phyloP scores from a whole-genome alignment of 2,888 invertebrate species.

The Patella depressa region DNA sequence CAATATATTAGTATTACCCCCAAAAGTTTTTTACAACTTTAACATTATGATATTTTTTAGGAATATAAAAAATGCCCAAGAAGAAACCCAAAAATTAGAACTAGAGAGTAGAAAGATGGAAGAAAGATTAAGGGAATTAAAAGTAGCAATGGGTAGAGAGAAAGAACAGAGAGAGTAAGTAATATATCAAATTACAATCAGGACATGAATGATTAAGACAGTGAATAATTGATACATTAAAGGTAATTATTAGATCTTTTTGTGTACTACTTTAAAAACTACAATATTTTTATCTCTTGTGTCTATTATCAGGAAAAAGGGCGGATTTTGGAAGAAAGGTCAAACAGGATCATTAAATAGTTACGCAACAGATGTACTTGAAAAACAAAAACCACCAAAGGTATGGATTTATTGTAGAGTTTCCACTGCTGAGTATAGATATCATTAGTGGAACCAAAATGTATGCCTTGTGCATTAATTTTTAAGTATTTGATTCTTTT shows the following conservation, averaged over 20 bases:
- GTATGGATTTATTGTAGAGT: not conserved
- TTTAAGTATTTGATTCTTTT: too few species aligned
- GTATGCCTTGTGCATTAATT: too few species aligned
- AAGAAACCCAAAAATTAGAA: slow-evolving; percentile 65
- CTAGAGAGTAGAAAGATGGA: slow-evolving; percentile 68
- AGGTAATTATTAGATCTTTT: not conserved
- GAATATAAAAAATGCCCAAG: slow-evolving; percentile 57
- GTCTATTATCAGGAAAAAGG: slow-evolving; percentile 49
- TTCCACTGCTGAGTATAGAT: too few species aligned
- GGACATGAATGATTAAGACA: not conserved
- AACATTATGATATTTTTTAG: slow-evolving; percentile 33
- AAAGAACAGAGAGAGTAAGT: slow-evolving; percentile 69
- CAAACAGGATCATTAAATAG: slow-evolving; percentile 63
- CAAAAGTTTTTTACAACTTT: too few species aligned
- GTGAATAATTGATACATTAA: not conserved
- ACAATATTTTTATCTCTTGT: slow-evolving; percentile 30
- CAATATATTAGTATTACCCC: too few species aligned
- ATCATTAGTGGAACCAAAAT: too few species aligned
- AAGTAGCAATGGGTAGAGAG: slow-evolving; percentile 67
- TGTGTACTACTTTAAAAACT: not conserved
- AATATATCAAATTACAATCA: not conserved
- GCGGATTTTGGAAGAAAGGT: slow-evolving; percentile 66
- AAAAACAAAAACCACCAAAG: slow-evolving; percentile 34
- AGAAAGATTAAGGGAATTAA: slow-evolving; percentile 66
- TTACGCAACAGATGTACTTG: slow-evolving; percentile 64